These are phyloP conservation scores for Palythoa grandiflora DNA, from an alignment of 92 coral and sea anemone genomes.

Conservation along the genomic window DNA sequence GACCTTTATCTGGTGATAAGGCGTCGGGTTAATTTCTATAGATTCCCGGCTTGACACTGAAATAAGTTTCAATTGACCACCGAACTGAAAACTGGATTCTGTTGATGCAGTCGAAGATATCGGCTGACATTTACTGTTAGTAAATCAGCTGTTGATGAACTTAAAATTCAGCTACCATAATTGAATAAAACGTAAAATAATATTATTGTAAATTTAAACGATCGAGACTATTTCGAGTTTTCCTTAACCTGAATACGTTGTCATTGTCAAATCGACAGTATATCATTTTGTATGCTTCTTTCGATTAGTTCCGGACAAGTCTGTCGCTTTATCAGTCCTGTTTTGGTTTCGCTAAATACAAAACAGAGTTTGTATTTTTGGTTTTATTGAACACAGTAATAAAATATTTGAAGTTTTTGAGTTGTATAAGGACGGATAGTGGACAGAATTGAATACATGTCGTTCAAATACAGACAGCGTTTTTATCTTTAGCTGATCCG, in stretches of 20 bases:
- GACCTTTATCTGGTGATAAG: too few species aligned
- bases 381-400: background rate
- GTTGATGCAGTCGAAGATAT: background rate
- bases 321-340: background rate
- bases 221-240: background rate
- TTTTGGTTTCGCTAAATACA: background rate
- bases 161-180: too few species aligned
- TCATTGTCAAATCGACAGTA: background rate
- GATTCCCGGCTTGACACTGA: background rate
- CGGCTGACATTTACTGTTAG: background rate
- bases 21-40: background rate
- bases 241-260: background rate
- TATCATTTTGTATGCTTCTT: background rate
- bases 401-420: background rate
- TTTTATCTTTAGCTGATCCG: background rate
- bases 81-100: background rate
- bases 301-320: background rate
- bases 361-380: background rate
- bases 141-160: background rate
- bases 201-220: too few species aligned
- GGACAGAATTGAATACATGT: too few species aligned
- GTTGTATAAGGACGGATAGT: background rate
- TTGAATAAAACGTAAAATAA: background rate
- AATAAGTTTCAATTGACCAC: background rate
- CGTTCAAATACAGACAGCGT: background rate